phyloP scores from a whole-genome alignment of 2,797 vertebrate genomes.

The Nasua narica region DNA sequence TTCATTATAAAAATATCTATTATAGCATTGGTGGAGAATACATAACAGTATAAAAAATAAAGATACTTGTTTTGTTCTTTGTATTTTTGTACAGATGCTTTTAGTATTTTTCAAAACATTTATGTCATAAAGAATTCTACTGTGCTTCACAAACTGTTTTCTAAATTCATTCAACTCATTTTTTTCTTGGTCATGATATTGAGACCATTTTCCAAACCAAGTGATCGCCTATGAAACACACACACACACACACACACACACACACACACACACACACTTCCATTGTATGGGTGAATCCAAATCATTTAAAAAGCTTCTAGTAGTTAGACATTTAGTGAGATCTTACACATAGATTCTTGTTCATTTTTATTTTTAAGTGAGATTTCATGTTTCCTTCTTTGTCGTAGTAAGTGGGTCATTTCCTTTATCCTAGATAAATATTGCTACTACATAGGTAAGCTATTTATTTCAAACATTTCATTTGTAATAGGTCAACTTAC shows the following conservation, averaged over 20 bases:
- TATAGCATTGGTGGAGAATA: background rate
- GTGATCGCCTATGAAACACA: background rate
- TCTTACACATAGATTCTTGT: background rate
- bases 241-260: background rate
- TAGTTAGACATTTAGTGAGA: background rate
- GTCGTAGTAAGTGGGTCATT: background rate
- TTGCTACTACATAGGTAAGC: background rate
- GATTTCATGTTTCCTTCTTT: background rate
- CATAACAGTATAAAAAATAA: background rate
- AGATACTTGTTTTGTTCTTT: background rate
- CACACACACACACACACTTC: background rate
- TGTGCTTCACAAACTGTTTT: background rate
- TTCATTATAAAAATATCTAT: background rate
- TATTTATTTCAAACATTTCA: background rate
- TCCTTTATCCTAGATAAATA: background rate
- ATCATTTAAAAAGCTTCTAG: background rate
- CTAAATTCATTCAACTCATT: background rate
- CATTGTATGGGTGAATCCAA: background rate
- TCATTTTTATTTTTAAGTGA: background rate
- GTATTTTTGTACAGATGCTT: background rate
- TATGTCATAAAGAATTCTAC: background rate
- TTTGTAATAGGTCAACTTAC: background rate
- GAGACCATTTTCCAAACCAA: background rate
- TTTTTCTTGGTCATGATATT: background rate
- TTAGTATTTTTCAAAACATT: background rate